These are phyloP conservation scores for Eriocheir sinensis DNA, from an alignment of 1,140 invertebrate genomes.

Conservation along the genomic window DNA sequence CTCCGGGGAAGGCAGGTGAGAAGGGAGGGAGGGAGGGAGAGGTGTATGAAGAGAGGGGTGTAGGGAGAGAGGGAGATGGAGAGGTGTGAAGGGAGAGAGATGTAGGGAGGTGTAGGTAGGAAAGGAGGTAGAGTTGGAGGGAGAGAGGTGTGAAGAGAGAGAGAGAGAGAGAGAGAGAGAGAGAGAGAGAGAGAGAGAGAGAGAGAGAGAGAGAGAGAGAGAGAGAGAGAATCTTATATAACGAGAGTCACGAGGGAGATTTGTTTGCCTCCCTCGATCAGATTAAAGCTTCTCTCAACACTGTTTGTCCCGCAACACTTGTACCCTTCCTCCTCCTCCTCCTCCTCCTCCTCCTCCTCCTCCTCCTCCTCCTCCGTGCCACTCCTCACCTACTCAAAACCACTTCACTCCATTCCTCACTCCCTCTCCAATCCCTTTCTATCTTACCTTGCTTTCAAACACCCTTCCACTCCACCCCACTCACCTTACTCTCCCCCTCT, in stretches of 20 bases:
- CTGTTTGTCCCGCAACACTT: slow-evolving; percentile 3
- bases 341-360: too few species aligned
- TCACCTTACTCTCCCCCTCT: too few species aligned
- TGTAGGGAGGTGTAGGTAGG: too few species aligned
- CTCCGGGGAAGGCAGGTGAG: too few species aligned
- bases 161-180: slow-evolving; percentile 29
- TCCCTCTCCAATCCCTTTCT: too few species aligned
- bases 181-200: slow-evolving; percentile 33
- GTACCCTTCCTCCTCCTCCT: background rate
- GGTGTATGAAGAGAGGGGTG: too few species aligned
- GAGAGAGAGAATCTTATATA: background rate
- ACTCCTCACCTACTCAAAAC: too few species aligned
- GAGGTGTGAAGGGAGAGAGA: background rate
- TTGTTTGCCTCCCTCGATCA: background rate
- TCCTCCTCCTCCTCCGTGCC: too few species aligned
- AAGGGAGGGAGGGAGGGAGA: background rate
- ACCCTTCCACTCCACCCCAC: too few species aligned
- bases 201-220: background rate
- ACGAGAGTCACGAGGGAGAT: background rate
- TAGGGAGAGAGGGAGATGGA: background rate
- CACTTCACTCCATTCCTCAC: too few species aligned
- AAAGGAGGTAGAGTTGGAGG: too few species aligned
- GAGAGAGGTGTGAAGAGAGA: slow-evolving; percentile 35
- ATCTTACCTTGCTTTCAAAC: too few species aligned
- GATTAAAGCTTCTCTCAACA: slow-evolving; percentile 6